phyloP scores from a whole-genome alignment of 2,113 vertebrate species.

The Laticauda laticaudata region DNA sequence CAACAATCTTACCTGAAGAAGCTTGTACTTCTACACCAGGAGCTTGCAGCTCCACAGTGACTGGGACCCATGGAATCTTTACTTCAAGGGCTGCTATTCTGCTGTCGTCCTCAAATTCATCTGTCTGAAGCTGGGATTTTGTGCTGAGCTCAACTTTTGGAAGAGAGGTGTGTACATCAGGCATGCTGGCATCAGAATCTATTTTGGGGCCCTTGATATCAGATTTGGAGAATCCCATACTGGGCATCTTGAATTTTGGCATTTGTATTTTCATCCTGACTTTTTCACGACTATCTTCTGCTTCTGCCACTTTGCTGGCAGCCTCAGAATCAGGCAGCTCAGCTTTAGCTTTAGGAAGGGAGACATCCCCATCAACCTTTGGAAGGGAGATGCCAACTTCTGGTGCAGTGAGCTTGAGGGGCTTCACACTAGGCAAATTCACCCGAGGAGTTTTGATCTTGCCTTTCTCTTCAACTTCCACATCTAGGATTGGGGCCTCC shows the following conservation, averaged over 20 bases:
- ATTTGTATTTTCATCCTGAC: neutral
- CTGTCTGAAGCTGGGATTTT: neutral
- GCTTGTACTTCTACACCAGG: neutral
- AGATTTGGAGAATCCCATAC: neutral
- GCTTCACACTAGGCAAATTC: rapidly evolving
- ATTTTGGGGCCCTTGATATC: neutral
- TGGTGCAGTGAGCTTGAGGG: neutral
- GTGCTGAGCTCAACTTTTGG: neutral
- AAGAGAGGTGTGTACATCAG: neutral
- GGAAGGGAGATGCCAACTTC: neutral
- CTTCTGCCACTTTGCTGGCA: rapidly evolving
- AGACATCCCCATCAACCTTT: neutral
- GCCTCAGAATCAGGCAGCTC: neutral
- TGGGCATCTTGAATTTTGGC: conserved; percentile 23
- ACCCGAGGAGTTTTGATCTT: rapidly evolving
- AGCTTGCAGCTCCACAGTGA: neutral
- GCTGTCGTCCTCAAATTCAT: neutral
- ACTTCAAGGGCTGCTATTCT: neutral
- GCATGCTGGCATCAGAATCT: neutral
- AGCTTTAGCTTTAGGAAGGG: neutral
- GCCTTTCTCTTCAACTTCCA: rapidly evolving
- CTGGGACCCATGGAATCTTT: neutral
- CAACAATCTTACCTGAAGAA: conserved; percentile 13
- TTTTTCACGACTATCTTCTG: neutral
- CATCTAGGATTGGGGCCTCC: rapidly evolving